Evolutionary conservation across 2,888 invertebrate species (phyloP).

Genomic region (Eilema sororculum): DNA sequence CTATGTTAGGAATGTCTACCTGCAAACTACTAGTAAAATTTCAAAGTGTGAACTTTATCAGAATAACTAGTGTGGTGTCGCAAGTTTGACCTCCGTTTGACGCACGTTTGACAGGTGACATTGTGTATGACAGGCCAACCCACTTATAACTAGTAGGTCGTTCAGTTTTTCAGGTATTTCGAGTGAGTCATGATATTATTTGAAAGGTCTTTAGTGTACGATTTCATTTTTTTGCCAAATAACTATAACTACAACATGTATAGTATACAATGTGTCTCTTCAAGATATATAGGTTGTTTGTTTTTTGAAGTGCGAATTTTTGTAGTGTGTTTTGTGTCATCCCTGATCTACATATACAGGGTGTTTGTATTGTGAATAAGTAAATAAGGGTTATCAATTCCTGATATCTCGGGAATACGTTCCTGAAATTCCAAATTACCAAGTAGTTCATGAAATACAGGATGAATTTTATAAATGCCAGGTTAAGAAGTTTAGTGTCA

Average conservation of each 20-base stretch:
- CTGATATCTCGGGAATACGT: no score
- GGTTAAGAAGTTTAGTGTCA: not conserved
- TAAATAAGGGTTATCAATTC: no score
- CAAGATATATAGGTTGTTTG: not conserved
- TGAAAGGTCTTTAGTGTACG: not conserved
- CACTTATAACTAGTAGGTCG: conserved; percentile 21
- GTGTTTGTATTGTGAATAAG: no score
- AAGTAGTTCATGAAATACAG: not conserved
- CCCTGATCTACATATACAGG: no score
- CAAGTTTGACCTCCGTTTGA: conserved; percentile 52
- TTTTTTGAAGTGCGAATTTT: not conserved
- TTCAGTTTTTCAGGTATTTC: conserved; percentile 10
- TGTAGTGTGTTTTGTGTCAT: not conserved
- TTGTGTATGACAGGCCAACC: conserved; percentile 52
- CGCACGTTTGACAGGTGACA: conserved; percentile 52
- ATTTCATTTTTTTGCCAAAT: not conserved
- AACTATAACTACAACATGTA: not conserved
- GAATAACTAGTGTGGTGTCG: conserved; percentile 47
- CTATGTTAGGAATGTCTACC: not conserved
- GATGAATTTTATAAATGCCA: not conserved
- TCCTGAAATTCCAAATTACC: no score
- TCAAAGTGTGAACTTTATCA: not conserved
- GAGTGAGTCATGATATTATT: not conserved
- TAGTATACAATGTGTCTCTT: not conserved
- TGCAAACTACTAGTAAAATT: not conserved